These are phyloP conservation scores for Octopus bimaculoides DNA, from an alignment of 1,140 invertebrate species.

Conservation along the genomic window DNA sequence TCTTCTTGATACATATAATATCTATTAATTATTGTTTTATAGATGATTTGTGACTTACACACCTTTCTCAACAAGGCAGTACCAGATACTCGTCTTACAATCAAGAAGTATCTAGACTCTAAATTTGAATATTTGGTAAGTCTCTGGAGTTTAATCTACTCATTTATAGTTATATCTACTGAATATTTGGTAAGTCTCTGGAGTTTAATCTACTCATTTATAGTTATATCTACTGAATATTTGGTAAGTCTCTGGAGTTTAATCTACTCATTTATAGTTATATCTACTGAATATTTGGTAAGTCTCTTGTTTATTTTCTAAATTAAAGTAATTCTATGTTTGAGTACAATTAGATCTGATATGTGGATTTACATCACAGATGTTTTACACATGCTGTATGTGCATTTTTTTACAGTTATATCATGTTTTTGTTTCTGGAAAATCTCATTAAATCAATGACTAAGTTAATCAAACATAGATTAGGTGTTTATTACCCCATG, in stretches of 20 bases:
- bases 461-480: no score
- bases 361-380: background rate
- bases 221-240: no score
- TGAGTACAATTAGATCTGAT: background rate
- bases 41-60: conserved; percentile 89
- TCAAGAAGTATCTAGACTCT: conserved; percentile 92
- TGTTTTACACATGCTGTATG: background rate
- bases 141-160: no score
- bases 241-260: conserved; percentile 64
- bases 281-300: conserved; percentile 88
- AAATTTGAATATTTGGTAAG: conserved; percentile 92
- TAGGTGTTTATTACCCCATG: no score
- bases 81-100: conserved; percentile 94
- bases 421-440: no score
- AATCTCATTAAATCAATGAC: no score
- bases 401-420: no score
- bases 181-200: conserved; percentile 76
- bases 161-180: no score
- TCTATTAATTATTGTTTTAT: conserved; percentile 31
- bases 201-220: no score
- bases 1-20: no score
- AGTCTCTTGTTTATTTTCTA: conserved; percentile 25
- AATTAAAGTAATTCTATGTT: background rate
- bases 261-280: no score
- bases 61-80: conserved; percentile 97